Percentiles rank a stretch among this genome's conserved stretches.
Conservation (phyloP, 2,888 invertebrate species). For the Acleris literana region DNA sequence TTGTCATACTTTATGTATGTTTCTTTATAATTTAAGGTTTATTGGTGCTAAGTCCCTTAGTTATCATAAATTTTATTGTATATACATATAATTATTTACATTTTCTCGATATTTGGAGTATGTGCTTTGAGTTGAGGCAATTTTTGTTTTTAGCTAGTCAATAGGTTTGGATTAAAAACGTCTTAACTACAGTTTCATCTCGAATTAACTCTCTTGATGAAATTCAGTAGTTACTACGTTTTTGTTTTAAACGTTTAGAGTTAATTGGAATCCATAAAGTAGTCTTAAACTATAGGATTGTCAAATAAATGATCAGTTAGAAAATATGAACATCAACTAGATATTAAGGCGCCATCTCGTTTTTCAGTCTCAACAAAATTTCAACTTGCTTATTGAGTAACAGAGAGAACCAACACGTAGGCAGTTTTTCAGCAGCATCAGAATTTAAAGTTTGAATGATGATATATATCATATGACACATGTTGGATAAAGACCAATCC, state of each 20-base stretch:
- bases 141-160: slow-evolving; percentile 34
- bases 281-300: neutral
- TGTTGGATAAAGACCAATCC: too few relatives aligned
- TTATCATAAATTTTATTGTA: slow-evolving; percentile 22
- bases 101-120: neutral
- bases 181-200: neutral
- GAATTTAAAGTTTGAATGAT: too few relatives aligned
- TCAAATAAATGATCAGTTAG: neutral
- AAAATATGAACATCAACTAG: neutral
- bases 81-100: slow-evolving; percentile 24
- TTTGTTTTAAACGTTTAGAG: neutral
- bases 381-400: too few relatives aligned
- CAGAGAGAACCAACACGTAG: too few relatives aligned
- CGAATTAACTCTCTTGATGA: neutral
- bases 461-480: too few relatives aligned
- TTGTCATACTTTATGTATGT: slow-evolving; percentile 35
- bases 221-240: slow-evolving; percentile 3
- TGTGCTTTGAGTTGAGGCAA: slow-evolving; percentile 6
- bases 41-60: slow-evolving; percentile 33
- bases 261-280: slow-evolving; percentile 1
- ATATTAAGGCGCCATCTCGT: neutral
- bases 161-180: slow-evolving; percentile 22
- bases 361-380: too few relatives aligned
- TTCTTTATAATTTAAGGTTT: slow-evolving; percentile 22
- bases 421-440: too few relatives aligned